Percentiles rank a stretch among this genome's conserved stretches.
Conservation (phyloP, 2,797 vertebrate genomes). For the Trichosurus vulpecula region DNA sequence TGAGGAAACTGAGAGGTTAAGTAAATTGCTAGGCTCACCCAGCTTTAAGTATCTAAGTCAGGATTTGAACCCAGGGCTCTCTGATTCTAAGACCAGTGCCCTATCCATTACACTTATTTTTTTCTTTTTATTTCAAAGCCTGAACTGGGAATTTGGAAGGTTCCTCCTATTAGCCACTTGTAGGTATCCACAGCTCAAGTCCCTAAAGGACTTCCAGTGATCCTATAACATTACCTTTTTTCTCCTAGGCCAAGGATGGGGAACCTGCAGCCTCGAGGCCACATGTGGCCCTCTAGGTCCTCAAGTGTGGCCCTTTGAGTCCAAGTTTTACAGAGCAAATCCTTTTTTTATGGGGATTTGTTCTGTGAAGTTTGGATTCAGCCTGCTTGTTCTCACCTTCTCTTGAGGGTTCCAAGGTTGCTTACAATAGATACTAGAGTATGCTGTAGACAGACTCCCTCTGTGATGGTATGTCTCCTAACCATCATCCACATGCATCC, state of each 20-base stretch:
- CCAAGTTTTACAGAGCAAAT: too few species aligned
- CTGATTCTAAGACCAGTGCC: not conserved
- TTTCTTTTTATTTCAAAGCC: not conserved
- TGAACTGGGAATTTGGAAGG: not conserved
- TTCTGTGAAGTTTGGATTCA: too few species aligned
- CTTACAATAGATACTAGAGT: not conserved
- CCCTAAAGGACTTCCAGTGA: not conserved
- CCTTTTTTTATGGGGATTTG: too few species aligned
- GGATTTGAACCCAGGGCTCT: not conserved
- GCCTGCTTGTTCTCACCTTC: not conserved
- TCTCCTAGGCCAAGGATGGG: not conserved
- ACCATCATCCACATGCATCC: not conserved
- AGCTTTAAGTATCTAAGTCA: not conserved
- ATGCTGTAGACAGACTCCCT: not conserved
- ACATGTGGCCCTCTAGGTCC: too few species aligned
- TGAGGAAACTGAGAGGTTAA: not conserved
- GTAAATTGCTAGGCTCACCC: not conserved
- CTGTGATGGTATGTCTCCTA: not conserved
- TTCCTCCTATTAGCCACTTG: not conserved
- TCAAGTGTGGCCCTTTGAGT: too few species aligned
- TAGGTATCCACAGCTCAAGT: not conserved
- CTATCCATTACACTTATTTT: not conserved
- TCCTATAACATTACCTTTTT: not conserved
- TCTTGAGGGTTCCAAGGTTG: not conserved
- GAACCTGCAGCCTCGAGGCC: too few species aligned